Percentiles rank a stretch among this genome's conserved stretches.
Evolutionary conservation across 2,888 invertebrate genomes (phyloP).

Genomic region (Argyra leucocephala): DNA sequence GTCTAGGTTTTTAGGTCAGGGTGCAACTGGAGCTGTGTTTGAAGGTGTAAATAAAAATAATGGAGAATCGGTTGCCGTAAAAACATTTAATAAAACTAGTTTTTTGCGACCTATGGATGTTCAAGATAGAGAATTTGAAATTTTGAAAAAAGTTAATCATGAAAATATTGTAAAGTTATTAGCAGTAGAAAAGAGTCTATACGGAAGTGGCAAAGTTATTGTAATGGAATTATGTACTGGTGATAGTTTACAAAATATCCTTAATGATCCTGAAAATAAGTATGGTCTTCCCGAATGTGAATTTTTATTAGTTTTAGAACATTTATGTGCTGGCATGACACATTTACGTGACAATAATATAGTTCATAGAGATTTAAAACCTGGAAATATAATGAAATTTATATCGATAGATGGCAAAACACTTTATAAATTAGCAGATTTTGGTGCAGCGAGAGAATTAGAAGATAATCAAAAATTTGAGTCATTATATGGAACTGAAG

Average conservation of each 20-base stretch:
- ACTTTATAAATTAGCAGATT: conserved; percentile 74
- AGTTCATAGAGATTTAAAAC: conserved; percentile 90
- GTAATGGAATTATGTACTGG: conserved; percentile 95
- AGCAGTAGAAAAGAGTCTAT: conserved; percentile 92
- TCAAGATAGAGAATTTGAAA: conserved; percentile 91
- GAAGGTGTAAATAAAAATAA: conserved; percentile 90
- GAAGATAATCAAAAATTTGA: conserved; percentile 93
- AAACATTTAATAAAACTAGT: conserved; percentile 90
- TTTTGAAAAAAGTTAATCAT: conserved; percentile 84
- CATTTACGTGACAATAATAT: conserved; percentile 86
- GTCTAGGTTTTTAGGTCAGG: conserved; percentile 91
- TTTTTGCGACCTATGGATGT: conserved; percentile 89
- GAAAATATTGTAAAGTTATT: conserved; percentile 92
- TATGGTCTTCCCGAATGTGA: conserved; percentile 86
- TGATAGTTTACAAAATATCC: conserved; percentile 83
- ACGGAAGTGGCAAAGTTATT: conserved; percentile 75
- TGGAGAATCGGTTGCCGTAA: conserved; percentile 92
- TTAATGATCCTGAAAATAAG: conserved; percentile 91
- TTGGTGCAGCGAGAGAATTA: conserved; percentile 89
- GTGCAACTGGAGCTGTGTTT: conserved; percentile 92
- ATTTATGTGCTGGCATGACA: conserved; percentile 89
- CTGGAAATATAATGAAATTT: conserved; percentile 95
- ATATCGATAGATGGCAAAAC: conserved; percentile 76
- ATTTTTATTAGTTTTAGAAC: conserved; percentile 79
- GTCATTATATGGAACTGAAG: conserved; percentile 92